Evolutionary conservation across 2,888 invertebrate species (phyloP).

Genomic region (Chaetogeoica ovagalla): DNA sequence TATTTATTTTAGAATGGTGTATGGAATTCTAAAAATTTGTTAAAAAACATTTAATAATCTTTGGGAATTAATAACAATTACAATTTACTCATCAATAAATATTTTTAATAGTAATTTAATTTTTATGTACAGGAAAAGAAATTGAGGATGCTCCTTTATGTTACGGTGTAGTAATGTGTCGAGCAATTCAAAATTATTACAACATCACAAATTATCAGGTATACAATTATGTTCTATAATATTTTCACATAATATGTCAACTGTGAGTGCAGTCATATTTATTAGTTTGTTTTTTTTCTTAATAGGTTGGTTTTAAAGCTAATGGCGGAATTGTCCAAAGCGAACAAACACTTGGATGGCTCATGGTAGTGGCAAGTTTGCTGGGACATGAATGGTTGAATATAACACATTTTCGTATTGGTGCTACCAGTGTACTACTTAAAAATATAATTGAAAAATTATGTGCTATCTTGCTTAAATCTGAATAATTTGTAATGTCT

Average conservation of each 20-base stretch:
- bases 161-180: constrained; percentile 89
- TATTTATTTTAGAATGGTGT: too few species aligned
- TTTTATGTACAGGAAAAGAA: constrained; percentile 74
- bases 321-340: constrained; percentile 88
- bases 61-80: not conserved
- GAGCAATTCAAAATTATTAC: constrained; percentile 83
- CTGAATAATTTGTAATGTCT: not conserved
- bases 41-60: too few species aligned
- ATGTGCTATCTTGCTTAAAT: constrained; percentile 10
- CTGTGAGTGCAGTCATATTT: not conserved
- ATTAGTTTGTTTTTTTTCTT: constrained; percentile 41
- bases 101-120: not conserved
- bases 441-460: constrained; percentile 68
- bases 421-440: constrained; percentile 83
- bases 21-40: not conserved
- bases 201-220: constrained; percentile 72
- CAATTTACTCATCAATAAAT: not conserved
- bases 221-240: constrained; percentile 50
- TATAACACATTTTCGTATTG: constrained; percentile 83
- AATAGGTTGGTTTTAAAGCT: constrained; percentile 92
- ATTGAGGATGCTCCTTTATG: constrained; percentile 89
- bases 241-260: not conserved
- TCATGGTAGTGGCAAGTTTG: constrained; percentile 78
- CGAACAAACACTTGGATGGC: constrained; percentile 83
- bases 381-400: constrained; percentile 87